Base-by-base conservation (phyloP, 2,113 vertebrate species). In the Tringa solitaria region DNA sequence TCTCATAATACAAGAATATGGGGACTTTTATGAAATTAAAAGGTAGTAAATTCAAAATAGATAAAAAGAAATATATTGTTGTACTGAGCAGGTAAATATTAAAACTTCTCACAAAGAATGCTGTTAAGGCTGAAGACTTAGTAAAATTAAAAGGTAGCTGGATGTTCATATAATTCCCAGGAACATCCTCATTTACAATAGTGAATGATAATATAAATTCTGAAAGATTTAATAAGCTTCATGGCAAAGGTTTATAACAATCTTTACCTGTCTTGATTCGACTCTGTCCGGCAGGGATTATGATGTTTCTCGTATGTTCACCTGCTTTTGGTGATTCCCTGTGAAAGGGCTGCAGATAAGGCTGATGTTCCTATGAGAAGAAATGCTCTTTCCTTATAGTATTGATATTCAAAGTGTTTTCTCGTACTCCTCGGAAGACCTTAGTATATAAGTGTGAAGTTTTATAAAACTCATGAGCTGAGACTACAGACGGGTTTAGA, bases 21-120 rank as follows among this genome's bases (percentile, higher is more conserved):
- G 33, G 20, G 27, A 32, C 33, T 84, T 91, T 24, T 61, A 65
- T 89, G 77, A 96, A 97, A 95, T 83, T 93, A 94, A 89, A 92
- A 83, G 22, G 50, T 91, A 54, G 41, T 21, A 93, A 93, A 93
- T 85, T 90, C 67, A 70, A 91, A 89, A 45, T 4, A 93, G 91
- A 94, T 96, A 77, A 95, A 95, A 95, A 77, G 19, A 90, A 95
- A 87, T 87, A 69, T 28, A 85, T 89, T 85, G 53, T 54, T 87
- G 53, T 61, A 83, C 32, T 77, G 22, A 91, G 6, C 24, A 37
- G 5, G 59, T 85, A 90, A 94, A 95, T 96, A 96, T 91, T 95
- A 95, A 94, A 91, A 48, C 6, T 75, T 78, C 30, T 91, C 67
- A 26, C 27, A 87, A 93, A 95, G 53, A 72, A 69, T 45, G 16